A percentile compares a stretch with the other conserved stretches of the same genome.
Conservation (phyloP, 2,797 vertebrate species). For the Macrochelys suwanniensis region DNA sequence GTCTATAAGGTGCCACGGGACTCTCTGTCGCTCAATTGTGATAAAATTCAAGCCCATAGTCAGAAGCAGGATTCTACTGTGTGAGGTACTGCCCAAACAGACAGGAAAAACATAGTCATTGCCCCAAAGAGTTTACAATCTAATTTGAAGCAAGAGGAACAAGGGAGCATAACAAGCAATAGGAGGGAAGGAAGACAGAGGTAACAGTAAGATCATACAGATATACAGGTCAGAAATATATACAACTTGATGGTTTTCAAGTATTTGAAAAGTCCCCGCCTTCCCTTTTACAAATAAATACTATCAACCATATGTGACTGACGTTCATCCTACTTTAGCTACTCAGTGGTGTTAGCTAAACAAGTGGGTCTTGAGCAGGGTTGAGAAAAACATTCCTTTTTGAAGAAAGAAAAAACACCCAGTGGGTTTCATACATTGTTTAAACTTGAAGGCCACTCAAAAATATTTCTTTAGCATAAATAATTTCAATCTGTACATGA, state of each 20-base stretch:
- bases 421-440: constrained; percentile 11
- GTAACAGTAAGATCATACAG: neutral
- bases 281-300: neutral
- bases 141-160: neutral
- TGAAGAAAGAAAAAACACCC: neutral
- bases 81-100: neutral
- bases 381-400: neutral
- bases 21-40: neutral
- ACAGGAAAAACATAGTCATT: neutral
- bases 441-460: constrained; percentile 29
- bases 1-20: too few species aligned
- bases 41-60: neutral
- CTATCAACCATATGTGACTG: constrained; percentile 5
- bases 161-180: neutral
- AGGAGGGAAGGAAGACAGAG: neutral
- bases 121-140: neutral
- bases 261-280: neutral
- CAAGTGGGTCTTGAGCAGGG: neutral
- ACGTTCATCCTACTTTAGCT: neutral
- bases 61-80: neutral
- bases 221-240: neutral
- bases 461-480: neutral
- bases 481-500: neutral
- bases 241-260: constrained; percentile 23
- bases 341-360: neutral